A percentile compares a stretch with the other conserved stretches of the same genome.
These are phyloP conservation scores for Drosophila watanabei DNA, from an alignment of 1,140 invertebrate genomes.

Conservation along the genomic window DNA sequence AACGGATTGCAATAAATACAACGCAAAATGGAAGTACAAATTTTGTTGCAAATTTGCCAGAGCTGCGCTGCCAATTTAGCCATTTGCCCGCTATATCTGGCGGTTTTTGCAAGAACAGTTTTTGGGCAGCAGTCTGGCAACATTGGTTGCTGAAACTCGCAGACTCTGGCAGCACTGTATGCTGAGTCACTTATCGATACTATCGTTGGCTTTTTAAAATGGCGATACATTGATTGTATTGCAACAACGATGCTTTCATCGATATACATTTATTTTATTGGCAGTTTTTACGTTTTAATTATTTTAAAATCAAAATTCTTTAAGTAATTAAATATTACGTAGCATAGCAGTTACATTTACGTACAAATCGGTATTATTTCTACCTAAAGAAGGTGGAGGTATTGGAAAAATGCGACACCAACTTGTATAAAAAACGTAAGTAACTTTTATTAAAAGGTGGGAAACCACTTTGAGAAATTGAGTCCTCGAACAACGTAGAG, in stretches of 20 bases:
- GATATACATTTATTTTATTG: neutral
- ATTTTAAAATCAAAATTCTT: neutral
- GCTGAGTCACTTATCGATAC: neutral
- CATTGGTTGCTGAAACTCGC: no score
- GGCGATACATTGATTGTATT: neutral
- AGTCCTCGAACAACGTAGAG: neutral
- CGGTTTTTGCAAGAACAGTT: no score
- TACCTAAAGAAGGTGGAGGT: neutral
- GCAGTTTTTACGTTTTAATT: neutral
- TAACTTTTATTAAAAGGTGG: neutral
- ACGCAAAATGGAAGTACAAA: slow-evolving; percentile 80
- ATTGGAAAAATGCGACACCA: slow-evolving; percentile 7
- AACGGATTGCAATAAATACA: slow-evolving; percentile 69
- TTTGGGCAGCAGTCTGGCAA: no score
- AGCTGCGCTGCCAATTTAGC: neutral
- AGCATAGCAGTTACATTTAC: neutral
- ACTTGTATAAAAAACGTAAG: neutral
- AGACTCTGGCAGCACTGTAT: no score
- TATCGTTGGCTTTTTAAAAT: neutral
- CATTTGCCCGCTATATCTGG: no score
- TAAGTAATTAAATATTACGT: neutral
- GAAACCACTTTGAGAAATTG: neutral
- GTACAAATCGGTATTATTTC: neutral
- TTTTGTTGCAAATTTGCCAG: slow-evolving; percentile 71
- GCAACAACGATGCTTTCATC: neutral